A percentile compares a stretch with the other conserved stretches of the same genome.
Conservation (phyloP, 2,113 vertebrate genomes). For the Spilogale gracilis region DNA sequence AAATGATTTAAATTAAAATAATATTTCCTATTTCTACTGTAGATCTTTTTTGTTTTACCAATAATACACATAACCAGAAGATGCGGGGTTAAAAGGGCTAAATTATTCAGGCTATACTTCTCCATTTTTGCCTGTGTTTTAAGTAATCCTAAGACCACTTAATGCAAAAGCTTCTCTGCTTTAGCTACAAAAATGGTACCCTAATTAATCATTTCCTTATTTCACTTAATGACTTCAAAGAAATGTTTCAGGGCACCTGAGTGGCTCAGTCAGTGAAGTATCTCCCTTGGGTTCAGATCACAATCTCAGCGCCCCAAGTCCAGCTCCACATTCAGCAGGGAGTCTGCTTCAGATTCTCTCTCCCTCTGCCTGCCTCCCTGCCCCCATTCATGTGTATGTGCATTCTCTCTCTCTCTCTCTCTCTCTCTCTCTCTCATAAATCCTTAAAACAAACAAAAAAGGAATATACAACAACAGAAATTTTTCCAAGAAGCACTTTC, state of each 20-base stretch:
- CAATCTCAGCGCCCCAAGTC: neutral
- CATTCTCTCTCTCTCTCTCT: too few relatives aligned
- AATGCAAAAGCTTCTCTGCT: neutral
- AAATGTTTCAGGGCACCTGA: neutral
- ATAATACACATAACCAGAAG: conserved; percentile 29
- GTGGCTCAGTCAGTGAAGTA: neutral
- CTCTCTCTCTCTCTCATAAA: neutral
- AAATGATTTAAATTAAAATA: conserved; percentile 34
- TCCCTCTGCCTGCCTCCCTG: neutral
- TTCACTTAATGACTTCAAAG: conserved; percentile 50
- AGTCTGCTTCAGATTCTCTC: neutral
- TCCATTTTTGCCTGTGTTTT: conserved; percentile 34
- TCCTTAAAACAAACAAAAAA: neutral
- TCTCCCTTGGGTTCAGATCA: neutral
- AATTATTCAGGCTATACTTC: neutral
- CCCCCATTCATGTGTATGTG: too few relatives aligned
- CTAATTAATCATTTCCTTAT: conserved; percentile 39
- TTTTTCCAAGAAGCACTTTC: conserved; percentile 37
- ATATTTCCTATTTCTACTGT: neutral
- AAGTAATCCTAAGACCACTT: conserved; percentile 33
- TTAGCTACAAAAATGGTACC: neutral
- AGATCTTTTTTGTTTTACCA: conserved; percentile 9
- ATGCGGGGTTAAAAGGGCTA: neutral
- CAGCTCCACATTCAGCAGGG: neutral
- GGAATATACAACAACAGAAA: neutral